phyloP scores from a whole-genome alignment of 2,888 invertebrate genomes.

The Drosophila bunnanda region DNA sequence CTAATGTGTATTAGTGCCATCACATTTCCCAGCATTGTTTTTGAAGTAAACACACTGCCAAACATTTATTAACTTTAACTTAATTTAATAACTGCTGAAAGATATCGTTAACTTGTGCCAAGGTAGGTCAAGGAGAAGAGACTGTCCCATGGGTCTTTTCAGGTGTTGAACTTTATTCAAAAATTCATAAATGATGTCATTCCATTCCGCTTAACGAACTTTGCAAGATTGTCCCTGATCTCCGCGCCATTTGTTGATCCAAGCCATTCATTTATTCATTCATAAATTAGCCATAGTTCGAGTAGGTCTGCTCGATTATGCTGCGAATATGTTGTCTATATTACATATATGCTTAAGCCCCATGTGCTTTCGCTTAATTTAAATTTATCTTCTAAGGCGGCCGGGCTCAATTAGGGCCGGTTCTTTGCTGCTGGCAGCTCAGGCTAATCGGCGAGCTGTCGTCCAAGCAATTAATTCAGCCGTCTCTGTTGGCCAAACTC shows the following conservation, averaged over 20 bases:
- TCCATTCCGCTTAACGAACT: slow-evolving; percentile 16
- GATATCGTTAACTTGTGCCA: slow-evolving; percentile 1
- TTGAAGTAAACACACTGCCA: not conserved
- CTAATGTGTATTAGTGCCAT: not conserved
- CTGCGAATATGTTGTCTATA: slow-evolving; percentile 15
- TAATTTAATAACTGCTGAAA: not conserved
- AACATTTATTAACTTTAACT: not conserved
- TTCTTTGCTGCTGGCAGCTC: slow-evolving; percentile 29
- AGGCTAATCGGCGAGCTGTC: slow-evolving; percentile 30
- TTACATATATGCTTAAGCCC: slow-evolving; percentile 9
- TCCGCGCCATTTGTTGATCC: slow-evolving; percentile 21
- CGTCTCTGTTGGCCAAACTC: slow-evolving; percentile 42
- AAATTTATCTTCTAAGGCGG: slow-evolving; percentile 33
- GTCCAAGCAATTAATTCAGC: slow-evolving; percentile 51
- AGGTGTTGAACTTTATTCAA: slow-evolving; percentile 6
- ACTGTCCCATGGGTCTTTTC: slow-evolving; percentile 2
- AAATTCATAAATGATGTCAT: slow-evolving; percentile 42
- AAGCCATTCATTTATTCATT: slow-evolving; percentile 32
- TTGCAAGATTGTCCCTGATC: slow-evolving; percentile 43
- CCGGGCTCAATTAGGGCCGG: slow-evolving; percentile 46
- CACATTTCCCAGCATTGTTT: not conserved
- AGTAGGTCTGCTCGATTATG: slow-evolving; percentile 16
- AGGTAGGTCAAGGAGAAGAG: slow-evolving; percentile 28
- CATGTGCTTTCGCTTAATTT: slow-evolving; percentile 34
- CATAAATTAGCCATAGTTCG: slow-evolving; percentile 25